Evolutionary conservation across 2,888 invertebrate species (phyloP).

Genomic region (Cerceris rybyensis): DNA sequence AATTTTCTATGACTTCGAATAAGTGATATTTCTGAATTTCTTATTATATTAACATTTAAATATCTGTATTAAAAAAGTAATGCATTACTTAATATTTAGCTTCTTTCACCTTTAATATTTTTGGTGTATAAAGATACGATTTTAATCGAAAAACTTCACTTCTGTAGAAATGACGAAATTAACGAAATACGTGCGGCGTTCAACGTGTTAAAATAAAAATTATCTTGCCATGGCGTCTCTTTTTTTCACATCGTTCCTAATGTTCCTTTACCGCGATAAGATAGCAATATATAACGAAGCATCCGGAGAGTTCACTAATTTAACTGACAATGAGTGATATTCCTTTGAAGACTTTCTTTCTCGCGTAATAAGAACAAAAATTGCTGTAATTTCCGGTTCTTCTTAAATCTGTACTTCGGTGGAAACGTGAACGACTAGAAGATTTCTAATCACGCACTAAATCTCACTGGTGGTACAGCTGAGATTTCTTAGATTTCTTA

Average conservation of each 20-base stretch:
- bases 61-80: no score
- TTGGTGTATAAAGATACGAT: no score
- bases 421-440: no score
- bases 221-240: neutral
- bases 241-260: conserved; percentile 19
- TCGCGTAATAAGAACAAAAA: neutral
- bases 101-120: no score
- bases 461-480: neutral
- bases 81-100: no score
- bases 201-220: neutral
- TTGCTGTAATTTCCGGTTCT: no score
- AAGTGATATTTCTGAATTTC: no score
- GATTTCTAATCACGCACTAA: neutral
- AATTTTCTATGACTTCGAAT: no score
- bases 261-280: conserved; percentile 27
- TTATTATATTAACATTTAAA: no score
- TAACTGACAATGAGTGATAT: conserved; percentile 9
- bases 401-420: neutral
- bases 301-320: conserved; percentile 18
- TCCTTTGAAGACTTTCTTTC: neutral
- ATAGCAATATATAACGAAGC: conserved; percentile 14
- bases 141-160: no score
- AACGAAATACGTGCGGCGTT: neutral
- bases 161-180: neutral
- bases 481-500: conserved; percentile 44